phyloP scores from a whole-genome alignment of 2,888 invertebrate species.

The Marronus borbonicus region DNA sequence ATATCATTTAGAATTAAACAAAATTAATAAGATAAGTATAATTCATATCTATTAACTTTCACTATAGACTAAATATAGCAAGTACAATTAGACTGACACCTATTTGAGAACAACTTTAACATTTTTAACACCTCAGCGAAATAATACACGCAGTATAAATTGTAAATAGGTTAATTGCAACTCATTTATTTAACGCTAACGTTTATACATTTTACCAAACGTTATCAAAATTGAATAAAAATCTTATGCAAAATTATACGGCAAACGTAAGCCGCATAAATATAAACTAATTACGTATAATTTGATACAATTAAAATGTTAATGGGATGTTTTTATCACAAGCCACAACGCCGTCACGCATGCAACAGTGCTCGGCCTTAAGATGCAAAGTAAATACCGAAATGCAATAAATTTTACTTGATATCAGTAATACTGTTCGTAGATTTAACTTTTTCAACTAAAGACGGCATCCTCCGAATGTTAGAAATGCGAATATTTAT shows the following conservation, averaged over 20 bases:
- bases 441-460: constrained; percentile 13
- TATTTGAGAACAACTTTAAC: neutral
- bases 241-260: constrained; percentile 35
- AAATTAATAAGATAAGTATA: too few relatives aligned
- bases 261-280: constrained; percentile 20
- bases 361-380: constrained; percentile 9
- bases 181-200: neutral
- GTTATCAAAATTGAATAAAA: constrained; percentile 29
- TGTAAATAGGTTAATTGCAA: neutral
- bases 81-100: too few relatives aligned
- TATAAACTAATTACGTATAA: constrained; percentile 47
- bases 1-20: too few relatives aligned
- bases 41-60: too few relatives aligned
- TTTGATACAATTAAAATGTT: constrained; percentile 46
- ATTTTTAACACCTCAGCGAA: neutral
- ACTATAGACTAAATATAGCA: too few relatives aligned
- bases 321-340: constrained; percentile 37
- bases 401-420: constrained; percentile 7
- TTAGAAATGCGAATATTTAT: neutral
- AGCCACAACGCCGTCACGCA: constrained; percentile 32
- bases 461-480: neutral
- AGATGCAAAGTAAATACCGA: constrained; percentile 34
- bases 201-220: neutral
- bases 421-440: neutral
- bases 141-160: too few relatives aligned